Evolutionary conservation across 2,797 vertebrate species (phyloP).

Genomic region (Syngnathus acus): DNA sequence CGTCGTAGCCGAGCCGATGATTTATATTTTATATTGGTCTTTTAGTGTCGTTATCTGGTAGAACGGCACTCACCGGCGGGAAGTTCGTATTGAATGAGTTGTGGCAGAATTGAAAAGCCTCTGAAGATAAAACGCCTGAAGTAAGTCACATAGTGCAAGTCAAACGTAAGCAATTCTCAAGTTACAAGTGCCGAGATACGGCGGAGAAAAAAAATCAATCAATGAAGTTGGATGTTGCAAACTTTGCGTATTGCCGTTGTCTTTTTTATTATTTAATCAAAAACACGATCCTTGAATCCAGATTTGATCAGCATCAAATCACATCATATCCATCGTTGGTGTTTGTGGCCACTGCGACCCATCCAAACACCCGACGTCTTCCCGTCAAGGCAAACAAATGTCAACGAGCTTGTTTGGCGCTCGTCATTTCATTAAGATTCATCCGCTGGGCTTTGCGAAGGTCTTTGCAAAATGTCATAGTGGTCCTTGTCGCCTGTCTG

Average conservation of each 20-base stretch:
- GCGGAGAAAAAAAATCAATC: too few relatives aligned
- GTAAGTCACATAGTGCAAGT: background rate
- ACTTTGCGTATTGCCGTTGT: too few relatives aligned
- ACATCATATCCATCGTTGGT: too few relatives aligned
- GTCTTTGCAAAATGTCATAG: background rate
- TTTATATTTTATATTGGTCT: background rate
- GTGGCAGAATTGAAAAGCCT: background rate
- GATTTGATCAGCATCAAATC: too few relatives aligned
- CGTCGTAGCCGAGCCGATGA: background rate
- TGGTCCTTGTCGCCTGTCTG: background rate
- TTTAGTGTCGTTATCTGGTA: background rate
- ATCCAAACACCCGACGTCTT: background rate
- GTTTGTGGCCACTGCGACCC: background rate
- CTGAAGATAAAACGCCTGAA: background rate
- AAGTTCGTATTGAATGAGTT: background rate
- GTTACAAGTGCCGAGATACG: background rate
- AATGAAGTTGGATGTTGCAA: too few relatives aligned
- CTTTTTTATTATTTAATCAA: too few relatives aligned
- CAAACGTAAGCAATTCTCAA: background rate
- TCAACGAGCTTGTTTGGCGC: background rate
- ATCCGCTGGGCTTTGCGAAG: background rate
- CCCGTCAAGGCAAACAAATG: slow-evolving; percentile 5
- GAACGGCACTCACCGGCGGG: background rate
- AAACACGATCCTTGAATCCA: too few relatives aligned
- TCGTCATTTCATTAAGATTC: slow-evolving; percentile 2